These are phyloP conservation scores for Allophyes oxyacanthae DNA, from an alignment of 2,888 invertebrate species.

Conservation along the genomic window DNA sequence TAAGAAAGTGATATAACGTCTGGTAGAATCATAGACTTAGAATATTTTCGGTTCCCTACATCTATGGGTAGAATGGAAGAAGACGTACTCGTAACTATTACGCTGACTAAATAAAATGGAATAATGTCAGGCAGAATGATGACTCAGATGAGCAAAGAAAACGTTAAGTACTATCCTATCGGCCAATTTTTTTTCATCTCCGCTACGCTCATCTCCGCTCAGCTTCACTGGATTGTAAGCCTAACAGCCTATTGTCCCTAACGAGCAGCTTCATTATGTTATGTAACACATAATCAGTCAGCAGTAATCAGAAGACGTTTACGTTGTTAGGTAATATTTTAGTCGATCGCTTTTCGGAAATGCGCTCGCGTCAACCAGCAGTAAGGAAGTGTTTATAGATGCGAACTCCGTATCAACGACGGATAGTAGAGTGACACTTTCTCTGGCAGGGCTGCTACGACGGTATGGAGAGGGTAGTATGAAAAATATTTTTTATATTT, in stretches of 20 bases:
- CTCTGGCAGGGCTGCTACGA: conserved; percentile 46
- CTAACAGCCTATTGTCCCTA: conserved; percentile 31
- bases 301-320: conserved; percentile 37
- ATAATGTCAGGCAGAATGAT: too few relatives aligned
- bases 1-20: too few relatives aligned
- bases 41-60: too few relatives aligned
- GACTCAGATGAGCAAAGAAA: too few relatives aligned
- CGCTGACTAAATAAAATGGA: too few relatives aligned
- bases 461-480: not conserved
- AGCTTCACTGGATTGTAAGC: too few relatives aligned
- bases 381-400: conserved; percentile 58
- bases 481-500: not conserved
- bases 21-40: too few relatives aligned
- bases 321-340: conserved; percentile 38
- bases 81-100: too few relatives aligned
- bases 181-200: too few relatives aligned
- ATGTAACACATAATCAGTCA: conserved; percentile 23
- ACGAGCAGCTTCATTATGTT: conserved; percentile 27
- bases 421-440: conserved; percentile 42
- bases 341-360: conserved; percentile 47
- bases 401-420: conserved; percentile 45
- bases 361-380: conserved; percentile 26
- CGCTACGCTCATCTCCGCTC: too few relatives aligned
- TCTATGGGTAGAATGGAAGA: too few relatives aligned
- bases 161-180: too few relatives aligned